Percentiles rank a stretch among this genome's conserved stretches.
phyloP scores from a whole-genome alignment of 2,888 invertebrate species.

The Ligdia adustata region DNA sequence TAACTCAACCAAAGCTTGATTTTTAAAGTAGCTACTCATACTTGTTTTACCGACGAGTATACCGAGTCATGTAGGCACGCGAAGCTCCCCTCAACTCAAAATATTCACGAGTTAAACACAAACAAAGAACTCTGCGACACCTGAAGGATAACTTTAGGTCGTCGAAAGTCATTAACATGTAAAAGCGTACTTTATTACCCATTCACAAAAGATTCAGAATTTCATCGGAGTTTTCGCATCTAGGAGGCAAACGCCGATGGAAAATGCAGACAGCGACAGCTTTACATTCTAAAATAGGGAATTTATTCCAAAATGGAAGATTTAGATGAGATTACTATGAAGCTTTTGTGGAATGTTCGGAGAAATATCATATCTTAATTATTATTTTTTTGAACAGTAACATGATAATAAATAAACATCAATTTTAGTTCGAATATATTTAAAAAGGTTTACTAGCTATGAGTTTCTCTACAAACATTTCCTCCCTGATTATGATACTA shows the following conservation, averaged over 20 bases:
- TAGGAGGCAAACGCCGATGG: constrained; percentile 5
- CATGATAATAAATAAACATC: too few relatives aligned
- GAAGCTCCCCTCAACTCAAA: background rate
- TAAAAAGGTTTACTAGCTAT: too few relatives aligned
- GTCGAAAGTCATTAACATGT: constrained; percentile 31
- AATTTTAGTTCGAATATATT: too few relatives aligned
- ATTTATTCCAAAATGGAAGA: too few relatives aligned
- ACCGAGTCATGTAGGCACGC: background rate
- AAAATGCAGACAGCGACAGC: constrained; percentile 6
- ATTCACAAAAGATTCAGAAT: constrained; percentile 30
- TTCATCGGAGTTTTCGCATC: constrained; percentile 22
- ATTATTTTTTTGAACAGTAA: too few relatives aligned
- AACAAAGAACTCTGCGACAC: constrained; percentile 8
- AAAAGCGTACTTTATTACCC: constrained; percentile 27
- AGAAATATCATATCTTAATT: background rate
- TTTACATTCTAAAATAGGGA: constrained; percentile 2
- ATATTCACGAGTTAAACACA: constrained; percentile 10
- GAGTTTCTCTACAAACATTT: too few relatives aligned
- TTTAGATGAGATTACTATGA: background rate
- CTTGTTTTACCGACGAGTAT: too few relatives aligned
- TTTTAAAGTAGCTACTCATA: too few relatives aligned
- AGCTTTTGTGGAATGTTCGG: background rate
- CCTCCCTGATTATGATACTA: too few relatives aligned
- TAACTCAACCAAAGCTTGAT: too few relatives aligned
- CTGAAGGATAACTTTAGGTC: constrained; percentile 14